phyloP scores from a whole-genome alignment of 92 coral and sea anemone genomes.

The Actinostola sp. region DNA sequence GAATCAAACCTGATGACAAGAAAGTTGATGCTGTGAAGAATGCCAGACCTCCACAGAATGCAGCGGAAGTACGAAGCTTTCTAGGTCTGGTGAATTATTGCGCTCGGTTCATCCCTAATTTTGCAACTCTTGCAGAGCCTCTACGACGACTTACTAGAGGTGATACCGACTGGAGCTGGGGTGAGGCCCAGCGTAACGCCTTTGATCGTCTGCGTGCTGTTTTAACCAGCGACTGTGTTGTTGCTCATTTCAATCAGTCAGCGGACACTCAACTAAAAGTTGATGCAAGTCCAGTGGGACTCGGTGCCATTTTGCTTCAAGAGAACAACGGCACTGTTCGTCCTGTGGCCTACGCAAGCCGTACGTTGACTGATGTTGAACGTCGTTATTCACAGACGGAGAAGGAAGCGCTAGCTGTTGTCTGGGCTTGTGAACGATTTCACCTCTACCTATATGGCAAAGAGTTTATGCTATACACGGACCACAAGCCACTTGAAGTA shows the following conservation, averaged over 20 bases:
- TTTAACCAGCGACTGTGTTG: not conserved
- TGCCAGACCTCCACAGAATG: constrained; percentile 43
- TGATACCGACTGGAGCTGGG: constrained; percentile 20
- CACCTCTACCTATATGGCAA: no score
- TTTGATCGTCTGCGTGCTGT: not conserved
- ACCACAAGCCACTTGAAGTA: no score
- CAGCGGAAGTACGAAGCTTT: constrained; percentile 44
- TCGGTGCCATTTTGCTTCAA: constrained; percentile 45
- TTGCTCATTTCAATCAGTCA: constrained; percentile 22
- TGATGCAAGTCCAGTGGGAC: constrained; percentile 67
- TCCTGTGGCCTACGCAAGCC: constrained; percentile 42
- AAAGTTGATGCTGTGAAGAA: constrained; percentile 50
- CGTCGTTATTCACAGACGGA: no score
- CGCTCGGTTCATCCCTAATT: constrained; percentile 40
- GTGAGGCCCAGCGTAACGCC: constrained; percentile 27
- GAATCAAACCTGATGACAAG: constrained; percentile 61
- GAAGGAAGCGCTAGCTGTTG: no score
- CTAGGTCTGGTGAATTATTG: constrained; percentile 51
- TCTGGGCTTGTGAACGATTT: no score
- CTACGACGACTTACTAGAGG: constrained; percentile 28
- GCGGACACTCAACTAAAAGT: constrained; percentile 41
- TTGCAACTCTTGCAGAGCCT: constrained; percentile 48
- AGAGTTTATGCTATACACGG: no score
- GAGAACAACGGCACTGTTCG: constrained; percentile 36
- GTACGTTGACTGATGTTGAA: no score